Evolutionary conservation across 2,888 invertebrate genomes (phyloP).

Genomic region (Cloeon dipterum): DNA sequence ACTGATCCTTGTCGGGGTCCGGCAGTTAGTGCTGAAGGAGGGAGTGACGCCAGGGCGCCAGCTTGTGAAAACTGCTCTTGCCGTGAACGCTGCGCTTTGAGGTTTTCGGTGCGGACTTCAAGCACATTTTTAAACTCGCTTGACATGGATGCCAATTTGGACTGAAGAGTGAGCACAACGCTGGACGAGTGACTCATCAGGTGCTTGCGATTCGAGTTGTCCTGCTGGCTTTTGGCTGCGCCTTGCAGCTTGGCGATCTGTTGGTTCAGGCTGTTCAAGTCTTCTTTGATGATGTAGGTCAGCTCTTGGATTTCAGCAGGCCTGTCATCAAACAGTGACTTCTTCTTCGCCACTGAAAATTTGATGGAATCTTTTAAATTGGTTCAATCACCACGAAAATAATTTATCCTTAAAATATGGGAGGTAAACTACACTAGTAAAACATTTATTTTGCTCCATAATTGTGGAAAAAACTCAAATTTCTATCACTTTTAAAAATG

Average conservation of each 20-base stretch:
- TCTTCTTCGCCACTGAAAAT: conserved; percentile 85
- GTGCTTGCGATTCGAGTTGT: conserved; percentile 35
- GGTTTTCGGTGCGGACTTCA: conserved; percentile 92
- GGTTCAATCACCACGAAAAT: no score
- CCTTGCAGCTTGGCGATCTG: conserved; percentile 86
- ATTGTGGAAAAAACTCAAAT: no score
- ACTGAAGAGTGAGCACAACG: conserved; percentile 78
- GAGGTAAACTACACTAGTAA: no score
- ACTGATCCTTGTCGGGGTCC: conserved; percentile 20
- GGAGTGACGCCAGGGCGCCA: conserved; percentile 32
- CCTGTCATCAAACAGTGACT: conserved; percentile 90
- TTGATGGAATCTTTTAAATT: no score
- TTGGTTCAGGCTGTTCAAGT: conserved; percentile 81
- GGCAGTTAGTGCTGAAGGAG: conserved; percentile 31
- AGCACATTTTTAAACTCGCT: conserved; percentile 93
- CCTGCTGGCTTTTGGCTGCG: conserved; percentile 44
- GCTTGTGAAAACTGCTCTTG: conserved; percentile 77
- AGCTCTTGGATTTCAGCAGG: conserved; percentile 92
- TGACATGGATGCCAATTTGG: conserved; percentile 89
- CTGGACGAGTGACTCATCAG: conserved; percentile 80
- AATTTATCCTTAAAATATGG: not conserved
- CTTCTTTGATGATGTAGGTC: conserved; percentile 92
- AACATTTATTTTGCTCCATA: no score
- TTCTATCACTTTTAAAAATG: no score
- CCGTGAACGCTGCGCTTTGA: conserved; percentile 83